Evolutionary conservation across 2,797 vertebrate species (phyloP).

Genomic region (Muraenolepis orangiensis): DNA sequence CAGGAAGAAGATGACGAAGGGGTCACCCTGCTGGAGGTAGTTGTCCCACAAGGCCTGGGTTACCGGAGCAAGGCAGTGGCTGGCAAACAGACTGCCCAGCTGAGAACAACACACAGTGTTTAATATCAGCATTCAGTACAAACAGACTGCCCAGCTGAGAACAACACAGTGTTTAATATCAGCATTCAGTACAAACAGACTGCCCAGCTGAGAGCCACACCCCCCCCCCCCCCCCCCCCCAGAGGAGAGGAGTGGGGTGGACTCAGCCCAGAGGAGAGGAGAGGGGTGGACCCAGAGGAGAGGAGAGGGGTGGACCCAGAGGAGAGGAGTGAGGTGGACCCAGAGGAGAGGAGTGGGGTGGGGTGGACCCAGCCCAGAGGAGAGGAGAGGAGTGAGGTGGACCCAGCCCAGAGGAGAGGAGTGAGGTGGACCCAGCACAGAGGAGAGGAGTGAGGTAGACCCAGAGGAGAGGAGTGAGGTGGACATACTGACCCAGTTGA

Average conservation of each 20-base stretch:
- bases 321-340: too few relatives aligned
- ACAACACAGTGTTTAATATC: neutral
- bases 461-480: neutral
- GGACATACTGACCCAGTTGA: conserved; percentile 82
- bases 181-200: neutral
- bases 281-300: too few relatives aligned
- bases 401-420: too few relatives aligned
- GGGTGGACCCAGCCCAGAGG: too few relatives aligned
- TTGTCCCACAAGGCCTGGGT: conserved; percentile 93
- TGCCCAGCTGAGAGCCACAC: conserved; percentile 81
- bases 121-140: neutral
- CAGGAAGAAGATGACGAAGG: conserved; percentile 97
- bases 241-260: too few relatives aligned
- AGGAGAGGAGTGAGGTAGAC: neutral
- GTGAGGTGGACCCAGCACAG: too few relatives aligned
- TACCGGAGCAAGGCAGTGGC: conserved; percentile 85
- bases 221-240: too few relatives aligned
- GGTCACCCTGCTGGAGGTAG: conserved; percentile 94
- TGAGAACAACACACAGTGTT: conserved; percentile 48
- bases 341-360: neutral
- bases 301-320: too few relatives aligned
- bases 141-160: conserved; percentile 80
- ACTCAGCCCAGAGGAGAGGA: too few relatives aligned
- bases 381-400: too few relatives aligned
- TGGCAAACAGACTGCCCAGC: conserved; percentile 94